Percentiles rank a stretch among this genome's conserved stretches.
phyloP scores from a whole-genome alignment of 2,888 invertebrate genomes.

The Rambutsinella grinnellia region DNA sequence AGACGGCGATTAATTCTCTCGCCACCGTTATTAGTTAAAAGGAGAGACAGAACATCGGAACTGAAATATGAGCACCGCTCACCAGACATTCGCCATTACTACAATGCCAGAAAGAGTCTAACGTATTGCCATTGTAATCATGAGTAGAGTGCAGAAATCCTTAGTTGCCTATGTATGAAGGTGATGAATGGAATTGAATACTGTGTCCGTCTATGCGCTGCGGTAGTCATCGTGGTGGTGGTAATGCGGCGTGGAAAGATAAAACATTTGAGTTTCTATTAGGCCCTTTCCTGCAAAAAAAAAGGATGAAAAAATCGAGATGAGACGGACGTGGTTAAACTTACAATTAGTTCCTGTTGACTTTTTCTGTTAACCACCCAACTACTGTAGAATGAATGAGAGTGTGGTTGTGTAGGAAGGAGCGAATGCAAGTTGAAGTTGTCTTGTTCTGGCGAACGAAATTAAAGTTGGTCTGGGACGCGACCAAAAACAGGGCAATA shows the following conservation, averaged over 20 bases:
- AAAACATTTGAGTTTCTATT: slow-evolving; percentile 17
- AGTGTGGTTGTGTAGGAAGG: background rate
- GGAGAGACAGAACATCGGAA: too few relatives aligned
- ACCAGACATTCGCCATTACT: too few relatives aligned
- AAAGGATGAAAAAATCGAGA: slow-evolving; percentile 33
- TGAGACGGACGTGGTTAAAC: slow-evolving; percentile 54
- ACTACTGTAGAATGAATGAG: background rate
- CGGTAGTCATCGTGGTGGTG: background rate
- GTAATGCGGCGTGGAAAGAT: slow-evolving; percentile 6
- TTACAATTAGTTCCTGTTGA: slow-evolving; percentile 41
- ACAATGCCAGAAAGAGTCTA: background rate
- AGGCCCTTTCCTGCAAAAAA: background rate
- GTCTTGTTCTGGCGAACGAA: background rate
- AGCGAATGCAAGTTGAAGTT: background rate
- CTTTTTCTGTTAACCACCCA: background rate
- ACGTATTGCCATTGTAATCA: background rate
- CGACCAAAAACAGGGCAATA: background rate
- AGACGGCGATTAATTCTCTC: too few relatives aligned
- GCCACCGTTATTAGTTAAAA: too few relatives aligned
- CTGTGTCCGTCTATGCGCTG: background rate
- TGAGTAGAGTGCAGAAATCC: background rate
- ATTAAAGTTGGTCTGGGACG: background rate
- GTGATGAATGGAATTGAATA: slow-evolving; percentile 38
- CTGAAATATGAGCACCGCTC: too few relatives aligned
- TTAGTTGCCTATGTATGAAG: background rate